Conservation (phyloP, 2,888 invertebrate genomes). For the Eledone cirrhosa region DNA sequence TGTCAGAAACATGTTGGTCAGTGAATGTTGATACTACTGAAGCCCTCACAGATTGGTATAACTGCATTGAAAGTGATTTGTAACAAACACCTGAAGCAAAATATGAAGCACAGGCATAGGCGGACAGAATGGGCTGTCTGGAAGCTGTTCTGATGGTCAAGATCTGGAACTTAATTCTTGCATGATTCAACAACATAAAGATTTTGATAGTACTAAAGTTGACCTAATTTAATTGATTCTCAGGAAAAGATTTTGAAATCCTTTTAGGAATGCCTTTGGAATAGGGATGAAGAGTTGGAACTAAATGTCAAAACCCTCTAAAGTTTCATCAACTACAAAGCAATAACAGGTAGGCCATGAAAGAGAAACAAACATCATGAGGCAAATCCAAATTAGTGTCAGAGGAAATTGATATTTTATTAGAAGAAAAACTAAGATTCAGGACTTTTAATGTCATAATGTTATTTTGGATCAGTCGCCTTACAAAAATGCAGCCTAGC, state of each 20-base stretch:
- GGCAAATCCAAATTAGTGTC: background rate
- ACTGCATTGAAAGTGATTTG: background rate
- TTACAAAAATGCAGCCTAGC: no score
- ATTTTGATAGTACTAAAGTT: background rate
- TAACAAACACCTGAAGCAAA: background rate
- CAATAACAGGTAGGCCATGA: background rate
- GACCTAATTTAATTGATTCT: conserved; percentile 14
- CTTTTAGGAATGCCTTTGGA: no score
- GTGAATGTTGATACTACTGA: no score
- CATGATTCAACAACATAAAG: background rate
- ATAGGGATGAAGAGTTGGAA: background rate
- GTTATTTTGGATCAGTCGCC: background rate
- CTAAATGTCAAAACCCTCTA: background rate
- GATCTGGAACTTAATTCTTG: conserved; percentile 15
- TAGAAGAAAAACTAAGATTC: background rate
- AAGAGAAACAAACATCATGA: background rate
- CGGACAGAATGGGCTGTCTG: conserved; percentile 12
- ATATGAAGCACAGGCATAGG: background rate
- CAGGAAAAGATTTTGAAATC: background rate
- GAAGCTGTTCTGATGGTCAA: background rate
- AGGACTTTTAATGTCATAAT: no score
- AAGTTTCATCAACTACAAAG: background rate
- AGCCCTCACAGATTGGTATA: no score
- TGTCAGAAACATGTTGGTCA: no score
- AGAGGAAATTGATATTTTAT: no score